Conservation (phyloP, 2,888 invertebrate genomes). For the Stramonita haemastoma region DNA sequence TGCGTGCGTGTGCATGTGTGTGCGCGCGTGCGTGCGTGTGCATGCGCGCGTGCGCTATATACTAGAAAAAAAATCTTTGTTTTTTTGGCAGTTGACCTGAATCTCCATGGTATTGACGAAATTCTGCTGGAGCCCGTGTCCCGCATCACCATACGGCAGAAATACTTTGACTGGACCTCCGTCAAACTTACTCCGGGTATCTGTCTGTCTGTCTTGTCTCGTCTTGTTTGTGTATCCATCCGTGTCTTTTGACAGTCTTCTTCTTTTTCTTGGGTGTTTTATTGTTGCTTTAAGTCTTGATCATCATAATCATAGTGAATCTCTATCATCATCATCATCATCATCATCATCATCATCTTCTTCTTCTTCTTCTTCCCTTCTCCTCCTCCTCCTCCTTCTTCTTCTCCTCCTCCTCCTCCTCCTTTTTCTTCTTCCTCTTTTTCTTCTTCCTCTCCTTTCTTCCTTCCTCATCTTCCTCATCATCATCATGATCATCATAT, state of each 20-base stretch:
- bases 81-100: constrained; percentile 53
- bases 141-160: constrained; percentile 49
- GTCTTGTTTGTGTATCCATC: not conserved
- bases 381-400: no score
- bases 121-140: constrained; percentile 56
- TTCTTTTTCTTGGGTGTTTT: no score
- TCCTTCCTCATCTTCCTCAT: not conserved
- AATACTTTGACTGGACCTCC: constrained; percentile 57
- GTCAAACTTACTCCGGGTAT: constrained; percentile 42
- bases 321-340: not conserved
- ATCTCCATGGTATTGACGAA: constrained; percentile 60
- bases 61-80: not conserved
- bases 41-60: not conserved
- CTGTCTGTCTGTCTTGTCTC: not conserved
- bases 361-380: no score
- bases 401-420: no score
- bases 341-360: constrained; percentile 23
- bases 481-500: no score
- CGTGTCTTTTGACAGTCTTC: not conserved
- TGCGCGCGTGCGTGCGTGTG: no score
- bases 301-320: no score
- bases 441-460: no score
- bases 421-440: no score
- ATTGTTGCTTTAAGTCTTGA: no score
- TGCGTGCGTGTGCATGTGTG: no score